These are phyloP conservation scores for Cephus pulcher DNA, from an alignment of 2,888 invertebrate genomes.

Conservation along the genomic window DNA sequence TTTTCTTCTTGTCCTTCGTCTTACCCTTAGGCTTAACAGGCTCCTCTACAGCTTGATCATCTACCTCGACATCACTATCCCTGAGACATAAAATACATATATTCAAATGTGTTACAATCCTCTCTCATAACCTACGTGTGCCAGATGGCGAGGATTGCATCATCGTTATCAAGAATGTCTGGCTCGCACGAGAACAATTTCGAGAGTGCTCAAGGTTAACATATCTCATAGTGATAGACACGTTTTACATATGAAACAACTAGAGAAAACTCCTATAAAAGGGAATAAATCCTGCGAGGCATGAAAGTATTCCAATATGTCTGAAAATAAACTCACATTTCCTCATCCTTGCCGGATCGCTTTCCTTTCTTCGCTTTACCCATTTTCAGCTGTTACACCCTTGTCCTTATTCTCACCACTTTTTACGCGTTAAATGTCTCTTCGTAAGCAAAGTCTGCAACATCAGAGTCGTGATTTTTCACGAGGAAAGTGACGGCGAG, in stretches of 20 bases:
- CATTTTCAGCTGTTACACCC: slow-evolving; percentile 65
- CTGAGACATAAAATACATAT: slow-evolving; percentile 62
- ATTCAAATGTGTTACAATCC: slow-evolving; percentile 8
- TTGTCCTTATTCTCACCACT: slow-evolving; percentile 26
- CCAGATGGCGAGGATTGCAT: slow-evolving; percentile 39
- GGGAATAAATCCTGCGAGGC: background rate
- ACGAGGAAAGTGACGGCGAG: slow-evolving; percentile 6
- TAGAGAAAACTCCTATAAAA: slow-evolving; percentile 11
- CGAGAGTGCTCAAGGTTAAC: slow-evolving; percentile 1
- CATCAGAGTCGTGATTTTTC: slow-evolving; percentile 30
- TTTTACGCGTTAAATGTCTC: slow-evolving; percentile 32
- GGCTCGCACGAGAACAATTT: slow-evolving; percentile 27
- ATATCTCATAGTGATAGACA: background rate
- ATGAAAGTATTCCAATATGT: slow-evolving; percentile 57
- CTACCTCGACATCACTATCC: slow-evolving; percentile 74
- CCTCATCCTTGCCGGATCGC: slow-evolving; percentile 80
- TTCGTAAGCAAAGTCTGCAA: slow-evolving; percentile 30
- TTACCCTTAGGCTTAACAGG: slow-evolving; percentile 61
- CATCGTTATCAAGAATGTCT: slow-evolving; percentile 30
- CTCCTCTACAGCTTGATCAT: slow-evolving; percentile 63
- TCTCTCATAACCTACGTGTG: slow-evolving; percentile 32
- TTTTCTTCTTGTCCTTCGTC: slow-evolving; percentile 68
- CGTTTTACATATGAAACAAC: background rate
- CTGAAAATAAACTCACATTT: slow-evolving; percentile 73
- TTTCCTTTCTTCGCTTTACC: slow-evolving; percentile 87